These are phyloP conservation scores for Xerus inauris DNA, from an alignment of 2,113 vertebrate species.

Conservation along the genomic window DNA sequence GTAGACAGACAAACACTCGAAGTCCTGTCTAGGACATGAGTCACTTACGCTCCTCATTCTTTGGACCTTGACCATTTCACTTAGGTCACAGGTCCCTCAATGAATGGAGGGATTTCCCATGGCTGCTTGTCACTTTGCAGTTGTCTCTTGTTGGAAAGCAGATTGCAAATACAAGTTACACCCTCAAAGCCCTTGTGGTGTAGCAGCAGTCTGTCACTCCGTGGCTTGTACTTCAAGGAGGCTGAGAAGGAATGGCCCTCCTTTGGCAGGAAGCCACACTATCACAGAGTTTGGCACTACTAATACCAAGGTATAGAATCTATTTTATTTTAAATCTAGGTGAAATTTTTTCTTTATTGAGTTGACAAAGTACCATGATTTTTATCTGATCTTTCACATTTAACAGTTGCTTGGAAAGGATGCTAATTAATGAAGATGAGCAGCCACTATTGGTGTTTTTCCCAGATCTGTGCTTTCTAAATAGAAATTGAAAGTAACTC, in stretches of 20 bases:
- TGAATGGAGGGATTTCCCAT: slow-evolving; percentile 16
- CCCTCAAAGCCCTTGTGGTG: background rate
- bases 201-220: background rate
- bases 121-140: slow-evolving; percentile 12
- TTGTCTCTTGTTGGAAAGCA: slow-evolving; percentile 21
- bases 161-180: background rate
- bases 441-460: slow-evolving; percentile 69
- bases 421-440: slow-evolving; percentile 79
- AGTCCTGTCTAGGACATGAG: background rate
- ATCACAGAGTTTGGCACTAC: background rate
- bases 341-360: background rate
- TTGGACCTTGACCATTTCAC: background rate
- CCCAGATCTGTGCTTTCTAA: slow-evolving; percentile 71
- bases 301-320: background rate
- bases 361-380: slow-evolving; percentile 81
- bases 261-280: background rate
- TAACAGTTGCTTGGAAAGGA: slow-evolving; percentile 78
- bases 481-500: slow-evolving; percentile 66
- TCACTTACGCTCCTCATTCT: background rate
- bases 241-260: background rate
- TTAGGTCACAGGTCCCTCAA: background rate
- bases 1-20: background rate
- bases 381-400: slow-evolving; percentile 79
- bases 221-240: background rate
- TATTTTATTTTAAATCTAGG: slow-evolving; percentile 56